Conservation (phyloP, 2,797 vertebrate genomes). For the Syngnathus acus region DNA sequence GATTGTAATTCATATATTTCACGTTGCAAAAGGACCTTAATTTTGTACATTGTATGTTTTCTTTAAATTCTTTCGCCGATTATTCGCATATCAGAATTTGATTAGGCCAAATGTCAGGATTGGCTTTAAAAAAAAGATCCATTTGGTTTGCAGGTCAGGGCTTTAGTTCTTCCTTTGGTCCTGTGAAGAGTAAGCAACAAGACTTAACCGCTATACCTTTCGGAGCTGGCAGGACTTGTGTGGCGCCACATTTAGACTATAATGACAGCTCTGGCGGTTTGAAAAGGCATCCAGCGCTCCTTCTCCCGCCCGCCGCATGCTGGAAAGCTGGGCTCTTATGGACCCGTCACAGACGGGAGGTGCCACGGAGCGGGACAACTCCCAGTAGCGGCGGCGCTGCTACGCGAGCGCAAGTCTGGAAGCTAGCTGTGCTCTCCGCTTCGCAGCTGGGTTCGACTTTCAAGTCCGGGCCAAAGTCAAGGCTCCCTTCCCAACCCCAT, state of each 20-base stretch:
- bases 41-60: too few species aligned
- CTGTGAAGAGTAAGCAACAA: background rate
- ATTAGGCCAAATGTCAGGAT: too few species aligned
- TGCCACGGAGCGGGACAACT: constrained; percentile 46
- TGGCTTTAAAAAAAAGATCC: too few species aligned
- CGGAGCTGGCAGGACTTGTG: constrained; percentile 58
- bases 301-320: constrained; percentile 57
- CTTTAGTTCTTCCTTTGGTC: background rate
- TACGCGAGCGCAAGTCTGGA: constrained; percentile 46
- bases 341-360: constrained; percentile 63
- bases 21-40: too few species aligned
- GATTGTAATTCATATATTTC: too few species aligned
- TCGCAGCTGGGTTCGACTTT: constrained; percentile 70
- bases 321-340: constrained; percentile 64
- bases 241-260: constrained; percentile 70
- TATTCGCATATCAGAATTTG: too few species aligned
- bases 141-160: too few species aligned
- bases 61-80: too few species aligned
- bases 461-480: constrained; percentile 69
- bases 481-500: constrained; percentile 28
- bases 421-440: constrained; percentile 49
- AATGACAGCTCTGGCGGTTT: constrained; percentile 73
- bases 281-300: constrained; percentile 58
- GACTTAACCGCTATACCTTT: constrained; percentile 54
- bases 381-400: constrained; percentile 59